phyloP scores from a whole-genome alignment of 2,797 vertebrate species.

The Darevskia mixta region DNA sequence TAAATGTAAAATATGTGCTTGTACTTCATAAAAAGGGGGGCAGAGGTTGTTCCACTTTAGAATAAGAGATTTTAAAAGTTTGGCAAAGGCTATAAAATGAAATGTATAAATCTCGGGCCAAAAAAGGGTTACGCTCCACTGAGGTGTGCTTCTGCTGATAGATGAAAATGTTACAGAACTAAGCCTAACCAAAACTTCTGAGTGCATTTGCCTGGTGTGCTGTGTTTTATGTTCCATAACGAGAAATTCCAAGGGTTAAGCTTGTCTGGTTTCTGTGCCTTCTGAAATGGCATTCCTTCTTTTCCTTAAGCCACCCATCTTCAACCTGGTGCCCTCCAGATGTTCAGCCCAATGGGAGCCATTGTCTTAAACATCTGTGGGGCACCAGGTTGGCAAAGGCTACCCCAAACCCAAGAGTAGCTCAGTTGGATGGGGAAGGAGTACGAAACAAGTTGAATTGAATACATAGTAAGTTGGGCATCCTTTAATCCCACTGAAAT shows the following conservation, averaged over 20 bases:
- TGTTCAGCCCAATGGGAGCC: no score
- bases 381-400: no score
- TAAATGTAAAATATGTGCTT: constrained; percentile 58
- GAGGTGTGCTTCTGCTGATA: constrained; percentile 49
- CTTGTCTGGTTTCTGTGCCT: not conserved
- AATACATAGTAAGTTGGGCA: not conserved
- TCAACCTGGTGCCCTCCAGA: no score
- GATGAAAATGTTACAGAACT: constrained; percentile 34
- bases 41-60: constrained; percentile 12
- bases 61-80: constrained; percentile 36
- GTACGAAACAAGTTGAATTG: not conserved
- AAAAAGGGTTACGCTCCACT: constrained; percentile 7
- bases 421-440: not conserved
- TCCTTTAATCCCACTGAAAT: not conserved
- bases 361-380: no score
- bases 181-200: not conserved
- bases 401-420: not conserved
- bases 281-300: not conserved
- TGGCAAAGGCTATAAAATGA: constrained; percentile 36
- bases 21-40: constrained; percentile 49
- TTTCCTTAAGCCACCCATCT: not conserved
- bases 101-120: constrained; percentile 44
- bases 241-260: not conserved
- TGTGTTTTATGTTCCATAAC: not conserved
- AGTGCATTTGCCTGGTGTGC: not conserved